phyloP scores from a whole-genome alignment of 2,113 vertebrate species.

The Sinocyclocheilus rhinocerous region DNA sequence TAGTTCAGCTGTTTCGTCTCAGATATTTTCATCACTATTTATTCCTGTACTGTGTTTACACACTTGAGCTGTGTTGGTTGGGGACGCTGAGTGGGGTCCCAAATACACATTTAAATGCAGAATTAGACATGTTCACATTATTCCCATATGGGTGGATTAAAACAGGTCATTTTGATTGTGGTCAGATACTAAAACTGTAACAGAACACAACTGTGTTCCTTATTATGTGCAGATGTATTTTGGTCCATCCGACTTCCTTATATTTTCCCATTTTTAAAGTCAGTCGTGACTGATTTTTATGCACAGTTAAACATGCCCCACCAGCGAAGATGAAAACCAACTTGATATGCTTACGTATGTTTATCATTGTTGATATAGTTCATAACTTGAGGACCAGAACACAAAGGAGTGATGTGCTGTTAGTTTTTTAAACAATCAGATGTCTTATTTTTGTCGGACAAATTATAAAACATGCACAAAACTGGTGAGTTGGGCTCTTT shows the following conservation, averaged over 20 bases:
- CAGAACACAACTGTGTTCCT: conserved; percentile 28
- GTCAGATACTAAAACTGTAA: conserved; percentile 34
- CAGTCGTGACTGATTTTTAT: conserved; percentile 8
- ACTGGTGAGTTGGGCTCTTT: not conserved
- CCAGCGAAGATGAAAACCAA: not conserved
- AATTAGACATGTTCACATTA: not conserved
- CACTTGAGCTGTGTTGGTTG: not conserved
- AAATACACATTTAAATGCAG: conserved; percentile 2
- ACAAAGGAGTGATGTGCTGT: not conserved
- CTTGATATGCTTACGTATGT: not conserved
- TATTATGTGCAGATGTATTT: conserved; percentile 54
- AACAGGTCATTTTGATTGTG: not conserved
- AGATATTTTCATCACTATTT: conserved; percentile 46
- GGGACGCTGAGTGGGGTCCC: not conserved
- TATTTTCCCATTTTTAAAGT: conserved; percentile 61
- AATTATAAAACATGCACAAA: not conserved
- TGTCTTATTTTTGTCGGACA: not conserved
- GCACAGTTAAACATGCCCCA: not conserved
- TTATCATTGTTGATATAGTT: not conserved
- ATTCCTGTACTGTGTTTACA: conserved; percentile 40
- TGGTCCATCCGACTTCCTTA: conserved; percentile 54
- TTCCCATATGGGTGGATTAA: not conserved
- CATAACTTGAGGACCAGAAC: not conserved
- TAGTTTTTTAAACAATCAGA: not conserved
- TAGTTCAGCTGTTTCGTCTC: conserved; percentile 46